Conservation (phyloP, 2,888 invertebrate genomes). For the Machimus rusticus region DNA sequence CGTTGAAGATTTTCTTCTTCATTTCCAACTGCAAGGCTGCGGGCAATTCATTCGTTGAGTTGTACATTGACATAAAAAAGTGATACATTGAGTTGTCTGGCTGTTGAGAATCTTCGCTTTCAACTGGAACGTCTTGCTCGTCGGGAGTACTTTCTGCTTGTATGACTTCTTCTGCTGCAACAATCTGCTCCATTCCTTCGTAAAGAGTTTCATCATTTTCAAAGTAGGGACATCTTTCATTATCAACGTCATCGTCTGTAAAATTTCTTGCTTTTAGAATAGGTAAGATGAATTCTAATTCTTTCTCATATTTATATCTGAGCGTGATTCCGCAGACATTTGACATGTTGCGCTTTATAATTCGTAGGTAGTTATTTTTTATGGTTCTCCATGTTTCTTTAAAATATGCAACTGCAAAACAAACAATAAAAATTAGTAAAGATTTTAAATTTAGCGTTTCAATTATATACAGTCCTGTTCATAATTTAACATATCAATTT, state of each 20-base stretch:
- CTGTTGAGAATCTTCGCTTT: neutral
- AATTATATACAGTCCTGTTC: no score
- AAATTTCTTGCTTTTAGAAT: neutral
- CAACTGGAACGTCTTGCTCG: neutral
- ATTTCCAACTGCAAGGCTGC: neutral
- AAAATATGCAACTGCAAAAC: neutral
- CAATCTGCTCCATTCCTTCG: neutral
- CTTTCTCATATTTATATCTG: neutral
- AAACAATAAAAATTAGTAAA: no score
- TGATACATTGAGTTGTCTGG: neutral
- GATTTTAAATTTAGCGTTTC: neutral
- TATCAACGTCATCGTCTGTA: neutral
- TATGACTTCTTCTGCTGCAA: neutral
- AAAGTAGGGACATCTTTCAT: neutral
- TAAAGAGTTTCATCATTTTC: neutral
- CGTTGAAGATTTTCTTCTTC: neutral
- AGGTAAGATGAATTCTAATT: neutral
- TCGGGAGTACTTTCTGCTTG: neutral
- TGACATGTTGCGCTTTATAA: neutral
- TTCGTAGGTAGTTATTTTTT: neutral
- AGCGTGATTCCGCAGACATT: neutral
- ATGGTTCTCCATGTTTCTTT: neutral
- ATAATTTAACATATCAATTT: no score
- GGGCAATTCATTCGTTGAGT: neutral
- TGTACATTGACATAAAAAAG: neutral